Evolutionary conservation across 2,113 vertebrate genomes (phyloP).

Genomic region (Toxostoma redivivum): DNA sequence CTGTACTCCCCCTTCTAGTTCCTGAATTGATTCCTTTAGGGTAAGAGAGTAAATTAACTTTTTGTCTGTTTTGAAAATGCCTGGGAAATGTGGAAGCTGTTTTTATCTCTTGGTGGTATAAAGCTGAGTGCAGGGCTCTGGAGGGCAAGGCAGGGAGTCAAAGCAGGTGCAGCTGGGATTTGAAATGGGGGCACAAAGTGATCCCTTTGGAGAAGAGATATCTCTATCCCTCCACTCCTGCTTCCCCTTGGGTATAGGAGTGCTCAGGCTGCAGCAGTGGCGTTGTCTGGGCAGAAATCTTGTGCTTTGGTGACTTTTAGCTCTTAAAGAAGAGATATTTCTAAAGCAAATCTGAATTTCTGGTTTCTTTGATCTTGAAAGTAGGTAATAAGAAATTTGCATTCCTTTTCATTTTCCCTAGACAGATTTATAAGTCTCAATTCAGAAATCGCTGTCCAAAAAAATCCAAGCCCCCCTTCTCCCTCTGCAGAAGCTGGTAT

Average conservation of each 20-base stretch:
- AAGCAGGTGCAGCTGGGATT: not conserved
- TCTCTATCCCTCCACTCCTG: not conserved
- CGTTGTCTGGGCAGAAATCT: not conserved
- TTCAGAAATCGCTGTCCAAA: not conserved
- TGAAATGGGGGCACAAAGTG: rapidly evolving
- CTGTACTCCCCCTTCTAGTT: not conserved
- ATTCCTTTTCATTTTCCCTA: not conserved
- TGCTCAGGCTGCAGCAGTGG: not conserved
- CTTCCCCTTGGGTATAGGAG: not conserved
- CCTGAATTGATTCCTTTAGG: not conserved
- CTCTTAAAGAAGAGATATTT: not conserved
- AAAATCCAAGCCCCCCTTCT: not conserved
- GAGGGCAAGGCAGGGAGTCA: not conserved
- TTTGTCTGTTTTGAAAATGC: not conserved
- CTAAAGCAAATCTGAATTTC: not conserved
- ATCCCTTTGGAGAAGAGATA: not conserved
- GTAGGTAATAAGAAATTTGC: not conserved
- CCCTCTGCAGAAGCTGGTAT: not conserved
- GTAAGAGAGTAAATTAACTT: not conserved
- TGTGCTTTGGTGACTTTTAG: not conserved
- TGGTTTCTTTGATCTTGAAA: not conserved
- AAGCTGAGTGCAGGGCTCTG: not conserved
- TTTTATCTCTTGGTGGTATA: not conserved
- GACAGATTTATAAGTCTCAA: not conserved
- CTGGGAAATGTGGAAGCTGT: not conserved